These are phyloP conservation scores for Tenualosa ilisha DNA, from an alignment of 2,797 vertebrate genomes.

Conservation along the genomic window DNA sequence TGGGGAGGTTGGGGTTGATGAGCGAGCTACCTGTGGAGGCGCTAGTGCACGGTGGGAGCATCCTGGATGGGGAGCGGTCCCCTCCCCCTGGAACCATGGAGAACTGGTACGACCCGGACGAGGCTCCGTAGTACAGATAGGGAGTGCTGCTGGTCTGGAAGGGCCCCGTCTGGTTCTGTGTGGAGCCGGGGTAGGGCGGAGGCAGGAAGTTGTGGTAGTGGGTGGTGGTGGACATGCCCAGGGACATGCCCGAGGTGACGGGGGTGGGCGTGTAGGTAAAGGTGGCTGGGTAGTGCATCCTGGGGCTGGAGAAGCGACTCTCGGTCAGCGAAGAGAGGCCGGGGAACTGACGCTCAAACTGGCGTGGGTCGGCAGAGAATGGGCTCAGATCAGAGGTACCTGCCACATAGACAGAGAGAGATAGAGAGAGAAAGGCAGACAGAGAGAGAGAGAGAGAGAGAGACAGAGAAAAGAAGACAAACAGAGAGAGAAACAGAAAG, in stretches of 20 bases:
- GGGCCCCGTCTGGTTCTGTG: constrained; percentile 89
- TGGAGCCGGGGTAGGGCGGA: constrained; percentile 87
- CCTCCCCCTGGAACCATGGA: constrained; percentile 85
- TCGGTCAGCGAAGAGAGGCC: constrained; percentile 88
- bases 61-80: constrained; percentile 86
- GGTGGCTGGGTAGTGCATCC: constrained; percentile 90
- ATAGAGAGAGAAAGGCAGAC: not conserved
- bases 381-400: constrained; percentile 86
- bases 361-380: constrained; percentile 84
- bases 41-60: constrained; percentile 86
- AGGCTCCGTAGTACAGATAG: constrained; percentile 90
- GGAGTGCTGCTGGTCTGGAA: constrained; percentile 92
- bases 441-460: not conserved
- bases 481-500: not conserved
- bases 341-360: constrained; percentile 78
- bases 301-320: constrained; percentile 87
- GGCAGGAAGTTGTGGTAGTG: constrained; percentile 91
- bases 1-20: constrained; percentile 85
- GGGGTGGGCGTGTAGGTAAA: constrained; percentile 87
- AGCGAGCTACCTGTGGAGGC: constrained; percentile 84
- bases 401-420: constrained; percentile 28
- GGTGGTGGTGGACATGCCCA: constrained; percentile 79
- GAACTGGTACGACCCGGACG: constrained; percentile 88
- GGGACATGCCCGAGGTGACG: constrained; percentile 89
- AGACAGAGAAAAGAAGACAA: too few relatives aligned